Percentiles rank a stretch among this genome's conserved stretches.
Evolutionary conservation across 2,113 vertebrate species (phyloP).

Genomic region (Lepus americanus): DNA sequence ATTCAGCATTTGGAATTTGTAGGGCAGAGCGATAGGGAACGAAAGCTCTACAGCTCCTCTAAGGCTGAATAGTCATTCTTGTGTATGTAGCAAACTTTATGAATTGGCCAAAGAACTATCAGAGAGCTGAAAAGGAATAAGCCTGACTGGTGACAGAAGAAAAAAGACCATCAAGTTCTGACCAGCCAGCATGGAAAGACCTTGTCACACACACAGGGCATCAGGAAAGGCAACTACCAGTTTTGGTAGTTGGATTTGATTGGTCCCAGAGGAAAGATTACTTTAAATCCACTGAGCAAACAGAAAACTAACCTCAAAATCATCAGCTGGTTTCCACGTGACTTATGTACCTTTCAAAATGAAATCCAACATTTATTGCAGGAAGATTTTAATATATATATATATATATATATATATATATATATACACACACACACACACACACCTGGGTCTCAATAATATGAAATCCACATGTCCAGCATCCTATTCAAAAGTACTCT

Average conservation of each 20-base stretch:
- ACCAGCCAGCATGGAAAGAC: neutral
- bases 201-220: neutral
- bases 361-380: neutral
- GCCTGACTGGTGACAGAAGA: neutral
- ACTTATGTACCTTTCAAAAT: neutral
- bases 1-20: no score
- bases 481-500: neutral
- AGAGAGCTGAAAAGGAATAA: neutral
- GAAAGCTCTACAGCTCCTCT: neutral
- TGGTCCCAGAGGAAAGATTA: neutral
- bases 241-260: neutral
- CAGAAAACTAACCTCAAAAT: neutral
- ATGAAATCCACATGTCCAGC: neutral
- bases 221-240: neutral
- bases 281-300: neutral
- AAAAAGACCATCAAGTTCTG: neutral
- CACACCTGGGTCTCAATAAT: neutral
- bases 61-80: neutral
- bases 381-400: neutral
- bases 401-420: no score
- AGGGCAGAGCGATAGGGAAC: neutral
- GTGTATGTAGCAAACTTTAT: neutral
- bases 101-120: neutral
- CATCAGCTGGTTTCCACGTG: neutral
- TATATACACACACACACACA: no score